Base-by-base conservation (phyloP, 2,113 vertebrate genomes). In the Limnothrissa miodon region DNA sequence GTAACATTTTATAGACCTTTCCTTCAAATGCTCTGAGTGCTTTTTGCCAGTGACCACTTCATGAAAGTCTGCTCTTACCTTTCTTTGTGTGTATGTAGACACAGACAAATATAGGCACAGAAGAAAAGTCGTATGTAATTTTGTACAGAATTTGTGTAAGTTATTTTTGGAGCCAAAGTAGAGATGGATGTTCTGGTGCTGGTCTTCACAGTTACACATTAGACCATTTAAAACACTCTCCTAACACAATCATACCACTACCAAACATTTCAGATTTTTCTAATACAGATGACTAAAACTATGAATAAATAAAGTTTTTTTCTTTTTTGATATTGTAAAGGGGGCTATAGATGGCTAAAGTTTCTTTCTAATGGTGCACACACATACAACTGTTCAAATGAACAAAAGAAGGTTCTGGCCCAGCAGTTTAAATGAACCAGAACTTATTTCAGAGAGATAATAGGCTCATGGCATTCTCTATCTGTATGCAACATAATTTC, bases 101-200 rank as follows among this genome's bases (percentile, higher is more conserved):
- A 86, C 88, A 86, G n/a, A n/a, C n/a, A n/a, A n/a, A 78, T 83
- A 83, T 74, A 88, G 81, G 87, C 89, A 90, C 88, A 8, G 90
- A 92, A 90, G 51, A 83, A 66, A 81, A 70, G 87, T 90, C 82
- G 89, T 85, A 85, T 97, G 95, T 96, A 96, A 96, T 92, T 96
- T 94, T 96, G 96, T 97, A 96, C 93, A 96, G 95, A 93, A 91
- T 86, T 91, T 90, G 80, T 91, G 92, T 96, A 95, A 96, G 91
- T 96, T 96, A 96, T 93, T 95, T 90, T 89, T 79, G 85, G 86
- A 87, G 87, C 70, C 78, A 83, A 88, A 82, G 80, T 70, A 83
- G 3, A 86, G 90, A 45, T 82, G 53, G 46, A 66, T 78, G 87
- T 78, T 78, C 85, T 90, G 80, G 70, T 86, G 89, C 82, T 85